Evolutionary conservation across 2,113 vertebrate species (phyloP).

Genomic region (human (Homo sapiens)): DNA sequence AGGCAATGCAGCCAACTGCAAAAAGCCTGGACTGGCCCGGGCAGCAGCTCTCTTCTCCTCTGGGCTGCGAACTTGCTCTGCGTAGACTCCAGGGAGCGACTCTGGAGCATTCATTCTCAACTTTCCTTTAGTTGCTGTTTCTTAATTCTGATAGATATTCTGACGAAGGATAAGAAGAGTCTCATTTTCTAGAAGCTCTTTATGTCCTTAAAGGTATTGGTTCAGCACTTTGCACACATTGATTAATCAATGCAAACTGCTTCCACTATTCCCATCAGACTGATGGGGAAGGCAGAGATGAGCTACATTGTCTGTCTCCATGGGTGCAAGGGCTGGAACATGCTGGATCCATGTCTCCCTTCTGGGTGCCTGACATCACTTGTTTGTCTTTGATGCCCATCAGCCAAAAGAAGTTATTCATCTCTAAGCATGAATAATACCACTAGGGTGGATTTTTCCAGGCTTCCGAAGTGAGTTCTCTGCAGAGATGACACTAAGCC

Average conservation of each 20-base stretch:
- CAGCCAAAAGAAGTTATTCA: not conserved
- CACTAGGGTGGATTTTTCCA: not conserved
- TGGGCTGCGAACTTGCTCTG: not conserved
- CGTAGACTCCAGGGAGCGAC: not conserved
- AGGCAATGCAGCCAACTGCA: not conserved
- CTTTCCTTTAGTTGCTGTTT: not conserved
- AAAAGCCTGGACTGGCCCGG: not conserved
- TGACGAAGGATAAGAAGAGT: not conserved
- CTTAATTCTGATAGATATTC: not conserved
- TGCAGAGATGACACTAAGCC: not conserved
- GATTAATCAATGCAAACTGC: not conserved
- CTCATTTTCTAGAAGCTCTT: not conserved
- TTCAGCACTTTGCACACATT: not conserved
- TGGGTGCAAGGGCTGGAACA: rapidly evolving
- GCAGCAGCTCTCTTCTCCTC: not conserved
- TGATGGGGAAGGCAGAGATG: rapidly evolving
- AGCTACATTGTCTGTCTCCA: not conserved
- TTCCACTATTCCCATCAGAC: not conserved
- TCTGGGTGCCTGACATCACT: not conserved
- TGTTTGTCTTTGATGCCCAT: not conserved
- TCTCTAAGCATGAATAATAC: not conserved
- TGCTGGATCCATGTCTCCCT: not conserved
- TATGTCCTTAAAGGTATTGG: not conserved
- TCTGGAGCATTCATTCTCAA: not conserved
- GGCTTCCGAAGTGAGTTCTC: not conserved